These are phyloP conservation scores for Sphenopsis melanotis DNA, from an alignment of 2,797 vertebrate species.

Conservation along the genomic window DNA sequence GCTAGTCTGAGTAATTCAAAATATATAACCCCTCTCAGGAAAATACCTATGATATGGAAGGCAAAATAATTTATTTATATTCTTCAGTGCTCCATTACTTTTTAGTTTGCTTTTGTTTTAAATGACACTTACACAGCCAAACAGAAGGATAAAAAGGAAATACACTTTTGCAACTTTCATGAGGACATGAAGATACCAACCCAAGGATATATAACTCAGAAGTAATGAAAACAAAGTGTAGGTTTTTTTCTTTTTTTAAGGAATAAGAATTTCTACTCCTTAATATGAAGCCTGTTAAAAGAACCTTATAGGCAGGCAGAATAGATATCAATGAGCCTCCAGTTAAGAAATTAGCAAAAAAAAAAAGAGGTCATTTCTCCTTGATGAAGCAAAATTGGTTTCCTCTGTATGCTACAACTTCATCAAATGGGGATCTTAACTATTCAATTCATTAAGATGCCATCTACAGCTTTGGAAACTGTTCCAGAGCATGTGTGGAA, in stretches of 20 bases:
- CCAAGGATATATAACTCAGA: not conserved
- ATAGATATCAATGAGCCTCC: not conserved
- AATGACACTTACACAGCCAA: not conserved
- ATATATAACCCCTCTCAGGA: conserved; percentile 21
- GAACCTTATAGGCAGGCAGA: not conserved
- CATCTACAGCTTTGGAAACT: not conserved
- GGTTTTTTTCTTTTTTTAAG: not conserved
- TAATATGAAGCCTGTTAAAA: not conserved
- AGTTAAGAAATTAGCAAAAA: not conserved
- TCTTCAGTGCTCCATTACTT: conserved; percentile 1
- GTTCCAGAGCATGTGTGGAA: not conserved
- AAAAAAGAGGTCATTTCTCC: not conserved
- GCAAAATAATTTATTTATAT: conserved; percentile 15
- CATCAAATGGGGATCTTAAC: not conserved
- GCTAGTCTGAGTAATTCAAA: conserved; percentile 60
- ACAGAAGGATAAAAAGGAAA: conserved; percentile 2
- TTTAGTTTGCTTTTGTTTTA: conserved; percentile 20
- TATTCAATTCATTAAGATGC: not conserved
- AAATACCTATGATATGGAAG: conserved; percentile 7
- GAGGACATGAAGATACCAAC: not conserved
- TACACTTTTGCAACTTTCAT: not conserved
- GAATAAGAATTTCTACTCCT: not conserved
- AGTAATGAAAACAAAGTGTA: not conserved
- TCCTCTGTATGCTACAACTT: not conserved
- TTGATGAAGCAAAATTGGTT: not conserved